phyloP scores from a whole-genome alignment of 2,797 vertebrate species.

The Sarcophilus harrisii region DNA sequence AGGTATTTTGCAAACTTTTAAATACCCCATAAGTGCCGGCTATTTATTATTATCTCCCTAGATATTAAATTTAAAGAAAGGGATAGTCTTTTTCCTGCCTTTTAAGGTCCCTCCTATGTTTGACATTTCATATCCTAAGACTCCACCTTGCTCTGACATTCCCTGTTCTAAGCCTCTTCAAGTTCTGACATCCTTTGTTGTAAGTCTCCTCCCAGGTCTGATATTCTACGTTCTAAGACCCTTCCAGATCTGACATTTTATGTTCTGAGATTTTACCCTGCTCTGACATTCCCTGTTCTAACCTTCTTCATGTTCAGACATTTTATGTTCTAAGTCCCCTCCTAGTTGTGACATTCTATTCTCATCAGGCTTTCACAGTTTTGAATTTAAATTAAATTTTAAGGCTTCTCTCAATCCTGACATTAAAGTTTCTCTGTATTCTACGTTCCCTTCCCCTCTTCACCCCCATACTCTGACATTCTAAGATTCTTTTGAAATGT shows the following conservation, averaged over 20 bases:
- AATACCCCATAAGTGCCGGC: neutral
- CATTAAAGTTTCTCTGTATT: neutral
- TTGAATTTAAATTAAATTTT: neutral
- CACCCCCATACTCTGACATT: neutral
- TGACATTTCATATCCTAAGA: too few relatives aligned
- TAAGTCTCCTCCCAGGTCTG: neutral
- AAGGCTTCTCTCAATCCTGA: neutral
- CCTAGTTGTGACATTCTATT: neutral
- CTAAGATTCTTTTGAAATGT: neutral
- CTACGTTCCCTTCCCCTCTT: neutral
- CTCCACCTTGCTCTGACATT: too few relatives aligned
- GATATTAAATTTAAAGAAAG: too few relatives aligned
- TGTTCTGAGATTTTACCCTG: too few relatives aligned
- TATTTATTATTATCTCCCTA: neutral
- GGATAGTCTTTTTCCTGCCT: neutral
- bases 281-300: neutral
- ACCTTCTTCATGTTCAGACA: neutral
- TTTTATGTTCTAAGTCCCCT: neutral
- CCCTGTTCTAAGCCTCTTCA: too few relatives aligned
- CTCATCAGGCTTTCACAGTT: neutral
- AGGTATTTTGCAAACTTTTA: neutral
- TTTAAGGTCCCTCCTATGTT: neutral
- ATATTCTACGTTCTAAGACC: too few relatives aligned
- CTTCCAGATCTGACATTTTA: accelerated
- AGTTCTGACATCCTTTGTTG: too few relatives aligned